Percentiles rank a stretch among this genome's conserved stretches.
These are phyloP conservation scores for Heteronetta atricapilla DNA, from an alignment of 2,113 vertebrate species.

Conservation along the genomic window DNA sequence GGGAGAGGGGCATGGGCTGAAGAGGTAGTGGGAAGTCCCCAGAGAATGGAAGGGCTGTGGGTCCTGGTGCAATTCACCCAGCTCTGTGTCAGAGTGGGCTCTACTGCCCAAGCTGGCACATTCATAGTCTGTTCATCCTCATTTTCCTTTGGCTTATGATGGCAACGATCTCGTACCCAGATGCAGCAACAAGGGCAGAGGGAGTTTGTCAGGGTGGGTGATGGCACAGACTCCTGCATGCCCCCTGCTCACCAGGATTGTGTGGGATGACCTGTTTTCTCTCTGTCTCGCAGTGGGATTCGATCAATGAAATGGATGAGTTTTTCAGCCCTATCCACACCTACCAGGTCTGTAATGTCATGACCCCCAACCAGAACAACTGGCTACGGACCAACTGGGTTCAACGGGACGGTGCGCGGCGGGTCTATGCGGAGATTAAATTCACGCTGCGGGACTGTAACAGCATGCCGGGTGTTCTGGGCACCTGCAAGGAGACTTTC, in stretches of 20 bases:
- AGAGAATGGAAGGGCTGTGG: not conserved
- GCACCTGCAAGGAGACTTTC: slow-evolving; percentile 98
- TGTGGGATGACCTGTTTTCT: not conserved
- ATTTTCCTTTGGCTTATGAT: not conserved
- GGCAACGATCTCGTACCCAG: not conserved
- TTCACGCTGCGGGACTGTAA: slow-evolving; percentile 96
- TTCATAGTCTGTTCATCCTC: not conserved
- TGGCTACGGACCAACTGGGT: slow-evolving; percentile 95
- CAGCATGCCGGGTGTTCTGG: slow-evolving; percentile 95
- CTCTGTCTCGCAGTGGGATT: slow-evolving; percentile 88
- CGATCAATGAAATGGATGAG: slow-evolving; percentile 97
- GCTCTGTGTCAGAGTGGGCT: not conserved
- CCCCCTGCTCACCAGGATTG: accelerated
- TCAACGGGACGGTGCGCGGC: slow-evolving; percentile 86
- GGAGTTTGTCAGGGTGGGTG: not conserved
- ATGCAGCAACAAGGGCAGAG: not conserved
- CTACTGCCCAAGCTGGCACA: not conserved
- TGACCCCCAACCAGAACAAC: slow-evolving; percentile 97
- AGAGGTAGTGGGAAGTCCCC: not conserved
- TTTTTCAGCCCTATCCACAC: slow-evolving; percentile 96
- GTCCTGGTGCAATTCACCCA: not conserved
- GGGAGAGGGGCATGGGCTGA: not conserved
- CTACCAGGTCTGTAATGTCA: slow-evolving; percentile 97
- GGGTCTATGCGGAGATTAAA: slow-evolving; percentile 94
- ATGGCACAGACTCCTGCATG: no score